These are phyloP conservation scores for Herpailurus yagouaroundi DNA, from an alignment of 2,113 vertebrate genomes.

Conservation along the genomic window DNA sequence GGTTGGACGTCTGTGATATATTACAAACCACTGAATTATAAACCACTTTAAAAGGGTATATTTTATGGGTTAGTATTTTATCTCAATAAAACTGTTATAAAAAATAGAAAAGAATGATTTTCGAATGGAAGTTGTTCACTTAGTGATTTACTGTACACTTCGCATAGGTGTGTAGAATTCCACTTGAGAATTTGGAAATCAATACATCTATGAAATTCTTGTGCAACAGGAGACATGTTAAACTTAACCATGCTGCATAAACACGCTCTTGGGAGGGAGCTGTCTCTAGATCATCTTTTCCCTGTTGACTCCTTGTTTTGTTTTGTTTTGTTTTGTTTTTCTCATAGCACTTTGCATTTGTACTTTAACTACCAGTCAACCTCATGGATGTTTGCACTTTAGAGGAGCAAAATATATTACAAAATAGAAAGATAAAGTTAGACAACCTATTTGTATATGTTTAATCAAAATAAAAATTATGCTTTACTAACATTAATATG, in stretches of 20 bases:
- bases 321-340: neutral
- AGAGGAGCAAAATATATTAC: neutral
- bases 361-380: neutral
- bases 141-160: neutral
- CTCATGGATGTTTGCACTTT: neutral
- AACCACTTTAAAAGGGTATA: neutral
- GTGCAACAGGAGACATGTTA: neutral
- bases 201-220: neutral
- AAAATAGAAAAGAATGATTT: neutral
- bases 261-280: neutral
- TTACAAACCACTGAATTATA: neutral
- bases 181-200: neutral
- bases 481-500: neutral
- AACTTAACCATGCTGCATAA: neutral
- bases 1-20: neutral
- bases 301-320: neutral
- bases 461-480: conserved; percentile 1
- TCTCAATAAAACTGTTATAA: neutral
- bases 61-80: neutral
- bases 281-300: neutral
- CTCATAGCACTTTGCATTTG: neutral
- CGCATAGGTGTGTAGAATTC: neutral
- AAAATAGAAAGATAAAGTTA: neutral
- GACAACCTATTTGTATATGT: neutral
- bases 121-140: neutral